Conservation (phyloP, 2,113 vertebrate genomes). For the Picathartes gymnocephalus region DNA sequence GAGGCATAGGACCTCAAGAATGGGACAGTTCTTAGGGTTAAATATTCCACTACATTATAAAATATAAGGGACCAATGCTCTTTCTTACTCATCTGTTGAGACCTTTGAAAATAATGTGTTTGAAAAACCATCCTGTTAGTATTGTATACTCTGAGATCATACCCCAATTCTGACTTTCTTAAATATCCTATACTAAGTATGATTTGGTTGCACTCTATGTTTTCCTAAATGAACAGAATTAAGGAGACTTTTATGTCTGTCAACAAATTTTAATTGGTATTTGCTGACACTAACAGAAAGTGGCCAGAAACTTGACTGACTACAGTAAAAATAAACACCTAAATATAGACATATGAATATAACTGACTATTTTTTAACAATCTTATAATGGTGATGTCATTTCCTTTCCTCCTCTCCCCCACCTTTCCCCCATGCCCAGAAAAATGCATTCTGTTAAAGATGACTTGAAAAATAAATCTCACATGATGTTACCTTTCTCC, state of each 20-base stretch:
- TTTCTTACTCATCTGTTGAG: neutral
- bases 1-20: neutral
- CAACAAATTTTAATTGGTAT: neutral
- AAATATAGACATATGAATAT: neutral
- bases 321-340: neutral
- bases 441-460: neutral
- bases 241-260: neutral
- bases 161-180: neutral
- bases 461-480: neutral
- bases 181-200: neutral
- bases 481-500: neutral
- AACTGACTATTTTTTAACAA: neutral
- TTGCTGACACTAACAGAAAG: neutral
- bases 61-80: accelerated
- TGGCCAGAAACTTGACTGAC: neutral
- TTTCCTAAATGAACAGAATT: neutral
- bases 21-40: neutral
- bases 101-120: neutral
- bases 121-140: neutral
- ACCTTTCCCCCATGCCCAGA: neutral
- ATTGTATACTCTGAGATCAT: accelerated
- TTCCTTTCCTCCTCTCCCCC: accelerated
- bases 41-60: neutral
- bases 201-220: neutral
- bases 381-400: neutral